These are phyloP conservation scores for Stenichneumon culpator DNA, from an alignment of 2,888 invertebrate genomes.

Conservation along the genomic window DNA sequence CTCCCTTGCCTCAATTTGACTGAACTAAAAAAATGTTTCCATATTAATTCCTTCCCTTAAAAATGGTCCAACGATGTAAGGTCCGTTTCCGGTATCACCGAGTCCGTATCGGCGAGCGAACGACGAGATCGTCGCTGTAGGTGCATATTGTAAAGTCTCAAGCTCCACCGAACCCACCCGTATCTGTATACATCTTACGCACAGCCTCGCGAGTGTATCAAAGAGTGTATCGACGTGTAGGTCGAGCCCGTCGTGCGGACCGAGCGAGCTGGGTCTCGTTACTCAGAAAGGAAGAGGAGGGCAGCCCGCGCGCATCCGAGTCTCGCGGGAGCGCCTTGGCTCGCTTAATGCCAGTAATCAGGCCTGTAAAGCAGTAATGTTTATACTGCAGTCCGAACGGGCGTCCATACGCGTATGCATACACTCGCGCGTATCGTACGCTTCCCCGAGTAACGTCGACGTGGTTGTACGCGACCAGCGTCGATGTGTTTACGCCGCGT, in stretches of 20 bases:
- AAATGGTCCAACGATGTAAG: neutral
- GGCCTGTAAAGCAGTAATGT: slow-evolving; percentile 70
- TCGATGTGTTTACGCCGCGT: neutral
- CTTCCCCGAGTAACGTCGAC: neutral
- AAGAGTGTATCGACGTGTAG: neutral
- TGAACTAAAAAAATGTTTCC: no score
- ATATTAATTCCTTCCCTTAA: neutral
- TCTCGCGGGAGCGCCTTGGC: slow-evolving; percentile 67
- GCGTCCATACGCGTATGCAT: slow-evolving; percentile 60
- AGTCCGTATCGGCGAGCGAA: neutral
- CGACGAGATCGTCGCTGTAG: no score
- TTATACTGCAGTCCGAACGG: slow-evolving; percentile 66
- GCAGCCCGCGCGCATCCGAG: slow-evolving; percentile 58
- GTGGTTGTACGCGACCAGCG: neutral
- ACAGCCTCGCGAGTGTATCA: neutral
- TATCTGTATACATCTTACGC: no score
- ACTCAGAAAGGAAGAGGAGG: slow-evolving; percentile 64
- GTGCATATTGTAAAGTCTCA: no score
- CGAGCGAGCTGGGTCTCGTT: slow-evolving; percentile 57
- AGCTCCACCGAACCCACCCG: no score
- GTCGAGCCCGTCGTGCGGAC: slow-evolving; percentile 31
- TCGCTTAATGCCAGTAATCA: slow-evolving; percentile 72
- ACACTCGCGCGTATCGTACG: slow-evolving; percentile 24
- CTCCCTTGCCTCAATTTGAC: no score
- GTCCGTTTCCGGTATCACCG: neutral